These are phyloP conservation scores for Ditylenchus dipsaci DNA, from an alignment of 1,140 invertebrate species.

Conservation along the genomic window DNA sequence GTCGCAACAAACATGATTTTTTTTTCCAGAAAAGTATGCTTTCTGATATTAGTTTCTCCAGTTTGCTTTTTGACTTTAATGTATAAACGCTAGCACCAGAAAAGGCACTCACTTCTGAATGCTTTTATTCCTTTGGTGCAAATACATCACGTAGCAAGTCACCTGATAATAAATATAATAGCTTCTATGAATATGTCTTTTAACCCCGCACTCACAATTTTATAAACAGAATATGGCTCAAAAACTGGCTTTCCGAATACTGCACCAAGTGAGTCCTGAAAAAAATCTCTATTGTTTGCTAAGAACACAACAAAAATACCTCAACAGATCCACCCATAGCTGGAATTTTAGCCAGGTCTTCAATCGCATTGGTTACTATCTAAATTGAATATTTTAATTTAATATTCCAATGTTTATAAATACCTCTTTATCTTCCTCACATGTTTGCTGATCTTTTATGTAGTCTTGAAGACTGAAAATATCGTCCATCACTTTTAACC, in stretches of 20 bases:
- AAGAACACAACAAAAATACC: too few relatives aligned
- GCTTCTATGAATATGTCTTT: too few relatives aligned
- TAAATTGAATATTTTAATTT: background rate
- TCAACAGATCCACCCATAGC: background rate
- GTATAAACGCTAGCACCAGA: background rate
- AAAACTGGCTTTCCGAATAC: background rate
- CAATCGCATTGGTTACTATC: background rate
- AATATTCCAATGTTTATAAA: background rate
- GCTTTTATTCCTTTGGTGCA: background rate
- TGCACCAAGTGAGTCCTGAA: background rate
- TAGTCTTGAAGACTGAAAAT: background rate
- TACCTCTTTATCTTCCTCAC: background rate
- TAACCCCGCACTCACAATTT: background rate
- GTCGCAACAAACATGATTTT: too few relatives aligned
- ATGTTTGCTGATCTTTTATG: background rate
- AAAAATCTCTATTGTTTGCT: too few relatives aligned
- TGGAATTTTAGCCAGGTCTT: background rate
- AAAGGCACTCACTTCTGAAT: background rate
- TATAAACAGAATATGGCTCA: constrained; percentile 1
- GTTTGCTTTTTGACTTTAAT: background rate
- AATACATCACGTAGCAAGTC: background rate
- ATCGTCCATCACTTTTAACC: background rate
- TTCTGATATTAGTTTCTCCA: too few relatives aligned
- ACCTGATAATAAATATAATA: too few relatives aligned
- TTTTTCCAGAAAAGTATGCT: too few relatives aligned